Evolutionary conservation across 2,888 invertebrate genomes (phyloP), one percentile per base, ranked within the genome.

Genomic region (Platerodrilus igneus): DNA sequence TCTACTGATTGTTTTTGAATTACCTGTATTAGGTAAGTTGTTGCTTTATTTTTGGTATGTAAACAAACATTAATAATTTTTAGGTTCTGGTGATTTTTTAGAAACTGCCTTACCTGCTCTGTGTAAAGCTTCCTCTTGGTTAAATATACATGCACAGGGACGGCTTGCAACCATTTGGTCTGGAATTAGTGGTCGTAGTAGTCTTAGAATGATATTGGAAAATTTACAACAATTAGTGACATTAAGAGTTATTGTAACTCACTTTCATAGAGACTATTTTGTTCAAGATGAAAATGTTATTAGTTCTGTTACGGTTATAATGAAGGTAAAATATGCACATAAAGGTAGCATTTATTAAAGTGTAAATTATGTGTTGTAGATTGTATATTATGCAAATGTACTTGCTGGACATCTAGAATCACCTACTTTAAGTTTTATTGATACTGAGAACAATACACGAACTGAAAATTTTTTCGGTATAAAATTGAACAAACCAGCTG

Each of bases 161-260:
- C 79, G 81, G 58, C 65, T 94, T 34, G 90, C 88, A 0, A 74
- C 81, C 1, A 77, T 85, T 8, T 92, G 91, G 91, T 74, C 74
- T 22, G 77, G 76, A 50, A n/a, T n/a, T n/a, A 74, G 74, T 18
- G 76, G 75, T 35, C 54, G 63, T 20, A 53, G 63, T 8, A 68
- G 73, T 39, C 69, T 89, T 27, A 76, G 78, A 14, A 76, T 75
- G 50, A 76, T 88, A 31, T 63, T 89, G 41, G 82, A 87, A 59
- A 81, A 84, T 14, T 71, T 93, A 10, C 94, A 94, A 58, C 92
- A 93, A 62, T 74, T 93, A 26, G 86, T 94, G 48, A 91, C 92
- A 0, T 71, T 92, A 11, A 78, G 85, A 61, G 86, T 92, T 6
- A 83, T 92, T 44, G 81, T 85, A 22, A 83, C 83, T 2, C 79